These are phyloP conservation scores for human DNA, from an alignment of 2,113 vertebrate species.

Conservation along the genomic window DNA sequence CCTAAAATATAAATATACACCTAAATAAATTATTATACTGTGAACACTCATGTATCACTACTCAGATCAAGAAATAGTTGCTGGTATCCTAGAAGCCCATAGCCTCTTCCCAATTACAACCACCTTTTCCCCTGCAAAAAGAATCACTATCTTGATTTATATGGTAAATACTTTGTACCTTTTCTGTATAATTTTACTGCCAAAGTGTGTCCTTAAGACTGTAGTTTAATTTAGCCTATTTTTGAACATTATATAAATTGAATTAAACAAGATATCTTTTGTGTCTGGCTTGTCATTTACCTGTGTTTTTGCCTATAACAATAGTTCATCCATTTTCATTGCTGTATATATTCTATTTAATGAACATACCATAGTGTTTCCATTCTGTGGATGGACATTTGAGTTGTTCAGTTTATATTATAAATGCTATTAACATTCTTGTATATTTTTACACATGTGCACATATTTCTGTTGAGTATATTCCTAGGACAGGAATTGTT, in stretches of 20 bases:
- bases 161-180: background rate
- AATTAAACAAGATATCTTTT: background rate
- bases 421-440: background rate
- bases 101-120: background rate
- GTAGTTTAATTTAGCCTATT: background rate
- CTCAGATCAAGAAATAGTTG: background rate
- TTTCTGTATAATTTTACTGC: background rate
- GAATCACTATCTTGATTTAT: background rate
- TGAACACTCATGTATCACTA: background rate
- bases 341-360: background rate
- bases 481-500: background rate
- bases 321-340: background rate
- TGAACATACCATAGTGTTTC: background rate
- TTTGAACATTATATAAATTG: background rate
- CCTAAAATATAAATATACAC: background rate
- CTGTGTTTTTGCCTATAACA: background rate
- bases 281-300: background rate
- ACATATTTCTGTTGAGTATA: background rate
- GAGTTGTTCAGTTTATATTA: background rate
- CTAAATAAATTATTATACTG: background rate
- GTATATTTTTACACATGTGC: background rate
- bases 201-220: background rate
- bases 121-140: background rate
- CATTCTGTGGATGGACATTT: background rate
- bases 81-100: background rate